These are phyloP conservation scores for Haliaeetus leucogaster DNA, from an alignment of 2,113 vertebrate genomes.

Conservation along the genomic window DNA sequence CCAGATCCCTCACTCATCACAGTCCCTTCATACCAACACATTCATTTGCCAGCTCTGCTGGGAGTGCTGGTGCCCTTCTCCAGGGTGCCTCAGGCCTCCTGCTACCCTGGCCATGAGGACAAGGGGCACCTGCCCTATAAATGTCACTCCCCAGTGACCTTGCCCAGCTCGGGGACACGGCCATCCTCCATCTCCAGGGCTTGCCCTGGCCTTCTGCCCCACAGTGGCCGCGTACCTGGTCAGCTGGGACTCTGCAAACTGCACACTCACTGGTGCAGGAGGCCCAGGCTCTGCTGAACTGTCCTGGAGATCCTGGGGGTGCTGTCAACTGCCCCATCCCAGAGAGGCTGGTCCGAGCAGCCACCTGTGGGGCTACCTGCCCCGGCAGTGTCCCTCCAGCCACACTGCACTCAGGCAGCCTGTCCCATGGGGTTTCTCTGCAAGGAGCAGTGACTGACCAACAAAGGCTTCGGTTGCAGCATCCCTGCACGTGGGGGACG, in stretches of 20 bases:
- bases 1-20: background rate
- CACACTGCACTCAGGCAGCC: accelerated
- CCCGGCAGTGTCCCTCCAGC: background rate
- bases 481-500: accelerated
- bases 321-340: background rate
- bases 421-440: background rate
- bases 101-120: background rate
- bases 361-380: background rate
- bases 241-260: background rate
- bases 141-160: background rate
- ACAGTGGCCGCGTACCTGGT: accelerated
- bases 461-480: background rate
- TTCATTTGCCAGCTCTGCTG: background rate
- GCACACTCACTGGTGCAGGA: accelerated
- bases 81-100: background rate
- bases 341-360: background rate
- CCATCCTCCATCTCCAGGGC: background rate
- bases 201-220: background rate
- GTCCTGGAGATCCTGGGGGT: background rate
- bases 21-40: background rate
- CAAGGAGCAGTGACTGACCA: background rate
- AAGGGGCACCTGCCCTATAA: background rate
- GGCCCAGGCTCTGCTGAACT: background rate
- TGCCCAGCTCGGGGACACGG: background rate
- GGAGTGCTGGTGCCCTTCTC: background rate